Evolutionary conservation across 2,113 vertebrate genomes (phyloP).

Genomic region (Archilochus colubris): DNA sequence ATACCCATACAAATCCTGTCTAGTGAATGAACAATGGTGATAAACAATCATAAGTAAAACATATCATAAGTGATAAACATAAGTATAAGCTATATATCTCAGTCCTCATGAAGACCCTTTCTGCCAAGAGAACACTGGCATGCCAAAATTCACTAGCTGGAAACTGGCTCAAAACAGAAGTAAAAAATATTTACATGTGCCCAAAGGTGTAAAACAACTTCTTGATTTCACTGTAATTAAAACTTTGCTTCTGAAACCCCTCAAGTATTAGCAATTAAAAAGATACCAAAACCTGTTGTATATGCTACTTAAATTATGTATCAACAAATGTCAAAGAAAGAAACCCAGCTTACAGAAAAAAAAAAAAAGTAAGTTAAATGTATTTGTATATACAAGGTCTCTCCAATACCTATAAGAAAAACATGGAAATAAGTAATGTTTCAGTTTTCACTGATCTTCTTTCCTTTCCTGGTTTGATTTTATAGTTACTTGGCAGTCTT

Average conservation of each 20-base stretch:
- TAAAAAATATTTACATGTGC: not conserved
- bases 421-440: not conserved
- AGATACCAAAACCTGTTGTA: not conserved
- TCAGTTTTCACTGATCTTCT: not conserved
- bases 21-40: accelerated
- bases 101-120: not conserved
- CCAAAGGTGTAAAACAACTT: not conserved
- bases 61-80: too few species aligned
- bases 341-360: not conserved
- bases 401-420: not conserved
- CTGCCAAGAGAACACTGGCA: not conserved
- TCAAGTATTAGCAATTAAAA: not conserved
- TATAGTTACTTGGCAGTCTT: conserved; percentile 1
- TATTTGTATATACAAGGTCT: not conserved
- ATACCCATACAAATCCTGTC: not conserved
- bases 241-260: not conserved
- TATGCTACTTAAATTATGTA: not conserved
- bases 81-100: not conserved
- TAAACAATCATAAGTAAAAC: not conserved
- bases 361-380: not conserved
- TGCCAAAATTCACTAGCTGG: not conserved
- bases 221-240: not conserved
- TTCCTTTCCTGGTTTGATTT: conserved; percentile 32
- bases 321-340: not conserved
- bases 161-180: not conserved